Evolutionary conservation across 2,888 invertebrate genomes (phyloP).

Genomic region (Chrysolina haemoptera): DNA sequence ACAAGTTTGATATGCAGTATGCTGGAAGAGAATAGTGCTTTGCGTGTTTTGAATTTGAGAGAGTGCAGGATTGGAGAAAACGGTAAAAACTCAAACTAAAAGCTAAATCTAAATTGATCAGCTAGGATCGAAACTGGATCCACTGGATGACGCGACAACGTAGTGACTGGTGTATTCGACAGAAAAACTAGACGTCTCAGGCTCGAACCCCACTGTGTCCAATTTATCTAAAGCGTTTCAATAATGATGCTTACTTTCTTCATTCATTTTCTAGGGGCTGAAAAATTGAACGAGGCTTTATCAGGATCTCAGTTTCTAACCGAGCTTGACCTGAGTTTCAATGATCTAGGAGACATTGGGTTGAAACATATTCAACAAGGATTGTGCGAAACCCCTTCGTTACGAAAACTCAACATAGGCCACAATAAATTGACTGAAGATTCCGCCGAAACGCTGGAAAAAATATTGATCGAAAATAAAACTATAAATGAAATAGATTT

Average conservation of each 20-base stretch:
- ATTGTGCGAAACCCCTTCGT: constrained; percentile 61
- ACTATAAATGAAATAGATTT: constrained; percentile 70
- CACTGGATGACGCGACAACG: too few species aligned
- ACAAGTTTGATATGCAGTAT: constrained; percentile 66
- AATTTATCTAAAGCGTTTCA: neutral
- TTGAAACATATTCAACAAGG: constrained; percentile 62
- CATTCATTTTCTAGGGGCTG: constrained; percentile 62
- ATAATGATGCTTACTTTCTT: neutral
- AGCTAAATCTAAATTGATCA: too few species aligned
- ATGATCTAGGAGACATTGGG: constrained; percentile 70
- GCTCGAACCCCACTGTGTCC: neutral
- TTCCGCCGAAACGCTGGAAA: constrained; percentile 65
- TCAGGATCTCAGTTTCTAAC: constrained; percentile 60
- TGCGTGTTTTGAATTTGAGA: constrained; percentile 65
- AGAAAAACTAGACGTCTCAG: too few species aligned
- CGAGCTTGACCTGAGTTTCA: constrained; percentile 68
- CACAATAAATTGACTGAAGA: constrained; percentile 71
- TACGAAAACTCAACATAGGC: constrained; percentile 70
- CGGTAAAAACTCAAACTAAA: constrained; percentile 50
- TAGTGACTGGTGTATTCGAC: too few species aligned
- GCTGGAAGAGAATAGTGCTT: constrained; percentile 63
- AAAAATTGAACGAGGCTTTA: constrained; percentile 65
- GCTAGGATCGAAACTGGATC: too few species aligned
- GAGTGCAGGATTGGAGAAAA: constrained; percentile 69
- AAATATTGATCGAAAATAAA: constrained; percentile 67